A percentile compares a stretch with the other conserved stretches of the same genome.
Conservation (phyloP, 2,797 vertebrate genomes). For the Pristis pectinata region DNA sequence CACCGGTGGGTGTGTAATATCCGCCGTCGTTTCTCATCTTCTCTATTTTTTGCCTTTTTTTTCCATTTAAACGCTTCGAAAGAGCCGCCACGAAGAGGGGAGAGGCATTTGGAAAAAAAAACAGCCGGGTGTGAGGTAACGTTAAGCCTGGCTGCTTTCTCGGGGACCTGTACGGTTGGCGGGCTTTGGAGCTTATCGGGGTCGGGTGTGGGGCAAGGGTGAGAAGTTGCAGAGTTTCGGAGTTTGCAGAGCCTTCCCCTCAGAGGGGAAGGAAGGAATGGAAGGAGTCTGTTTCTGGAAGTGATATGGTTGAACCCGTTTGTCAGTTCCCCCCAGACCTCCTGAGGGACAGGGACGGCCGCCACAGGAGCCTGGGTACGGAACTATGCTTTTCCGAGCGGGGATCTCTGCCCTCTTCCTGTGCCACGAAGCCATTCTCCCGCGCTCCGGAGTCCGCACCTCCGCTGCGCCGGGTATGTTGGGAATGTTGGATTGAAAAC, state of each 20-base stretch:
- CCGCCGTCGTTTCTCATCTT: not conserved
- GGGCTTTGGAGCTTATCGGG: too few species aligned
- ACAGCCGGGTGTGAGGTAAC: conserved; percentile 32
- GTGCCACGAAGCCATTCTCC: not conserved
- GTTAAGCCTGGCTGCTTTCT: too few species aligned
- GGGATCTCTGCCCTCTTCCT: not conserved
- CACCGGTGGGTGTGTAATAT: conserved; percentile 14
- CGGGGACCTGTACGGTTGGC: too few species aligned
- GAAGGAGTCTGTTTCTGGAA: not conserved
- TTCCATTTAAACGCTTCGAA: not conserved
- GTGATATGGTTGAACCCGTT: not conserved
- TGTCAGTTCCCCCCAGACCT: not conserved
- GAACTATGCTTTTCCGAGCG: not conserved
- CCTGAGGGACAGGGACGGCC: not conserved
- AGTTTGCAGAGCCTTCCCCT: too few species aligned
- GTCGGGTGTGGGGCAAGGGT: too few species aligned
- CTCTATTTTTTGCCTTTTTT: not conserved
- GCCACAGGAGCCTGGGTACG: not conserved
- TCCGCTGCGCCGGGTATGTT: too few species aligned
- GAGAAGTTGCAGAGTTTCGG: too few species aligned
- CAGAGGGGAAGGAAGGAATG: too few species aligned
- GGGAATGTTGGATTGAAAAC: not conserved
- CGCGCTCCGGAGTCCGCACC: not conserved
- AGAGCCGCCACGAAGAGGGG: not conserved
- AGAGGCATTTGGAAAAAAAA: not conserved